Percentiles rank a stretch among this genome's conserved stretches.
Evolutionary conservation across 2,797 vertebrate genomes (phyloP).

Genomic region (Ceryle rudis): DNA sequence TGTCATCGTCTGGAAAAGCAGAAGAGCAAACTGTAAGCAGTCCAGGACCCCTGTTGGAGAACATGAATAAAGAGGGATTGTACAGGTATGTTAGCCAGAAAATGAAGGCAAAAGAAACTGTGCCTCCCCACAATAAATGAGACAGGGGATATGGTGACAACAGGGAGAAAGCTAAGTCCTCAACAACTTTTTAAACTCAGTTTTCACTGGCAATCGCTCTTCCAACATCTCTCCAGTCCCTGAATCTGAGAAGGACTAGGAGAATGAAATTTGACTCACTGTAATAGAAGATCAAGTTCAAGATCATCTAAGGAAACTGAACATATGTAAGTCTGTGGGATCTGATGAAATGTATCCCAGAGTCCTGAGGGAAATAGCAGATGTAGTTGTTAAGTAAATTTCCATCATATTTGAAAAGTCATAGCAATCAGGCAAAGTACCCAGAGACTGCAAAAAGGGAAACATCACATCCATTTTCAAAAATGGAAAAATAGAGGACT

Average conservation of each 20-base stretch:
- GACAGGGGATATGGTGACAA: background rate
- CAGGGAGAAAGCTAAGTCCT: background rate
- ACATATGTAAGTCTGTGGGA: background rate
- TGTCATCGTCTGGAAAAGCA: background rate
- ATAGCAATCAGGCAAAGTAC: background rate
- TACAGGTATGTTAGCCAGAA: background rate
- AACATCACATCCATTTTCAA: background rate
- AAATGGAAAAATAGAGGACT: background rate
- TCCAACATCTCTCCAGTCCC: background rate
- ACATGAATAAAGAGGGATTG: background rate
- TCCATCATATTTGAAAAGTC: too few species aligned
- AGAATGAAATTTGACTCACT: background rate
- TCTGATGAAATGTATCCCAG: too few species aligned
- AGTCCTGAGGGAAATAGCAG: too few species aligned
- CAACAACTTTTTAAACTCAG: background rate
- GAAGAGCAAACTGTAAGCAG: background rate
- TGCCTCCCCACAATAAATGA: background rate
- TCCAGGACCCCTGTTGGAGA: background rate
- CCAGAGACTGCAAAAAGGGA: background rate
- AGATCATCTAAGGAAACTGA: background rate
- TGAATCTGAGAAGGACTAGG: background rate
- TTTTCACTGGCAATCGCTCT: background rate
- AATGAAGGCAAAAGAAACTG: background rate
- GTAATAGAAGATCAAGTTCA: background rate
- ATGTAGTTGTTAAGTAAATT: too few species aligned